Evolutionary conservation across 1,140 invertebrate species (phyloP).

Genomic region (Drosophila pectinifera): DNA sequence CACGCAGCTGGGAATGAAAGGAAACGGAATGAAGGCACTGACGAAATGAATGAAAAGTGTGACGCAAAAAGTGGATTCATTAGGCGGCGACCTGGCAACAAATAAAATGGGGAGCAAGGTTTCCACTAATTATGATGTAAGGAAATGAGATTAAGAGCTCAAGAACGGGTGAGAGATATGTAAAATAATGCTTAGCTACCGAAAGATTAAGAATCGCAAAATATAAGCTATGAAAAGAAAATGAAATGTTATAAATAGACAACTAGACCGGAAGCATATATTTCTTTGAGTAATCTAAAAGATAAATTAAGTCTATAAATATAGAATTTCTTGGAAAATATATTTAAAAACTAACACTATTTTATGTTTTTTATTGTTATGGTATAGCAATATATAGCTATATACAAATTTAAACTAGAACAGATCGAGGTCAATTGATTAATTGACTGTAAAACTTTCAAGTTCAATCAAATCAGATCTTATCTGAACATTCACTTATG

Average conservation of each 20-base stretch:
- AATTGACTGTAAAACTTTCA: conserved; percentile 16
- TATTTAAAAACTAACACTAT: neutral
- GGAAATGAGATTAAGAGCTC: conserved; percentile 17
- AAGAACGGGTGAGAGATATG: conserved; percentile 1
- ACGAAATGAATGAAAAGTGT: conserved; percentile 48
- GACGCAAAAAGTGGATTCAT: conserved; percentile 44
- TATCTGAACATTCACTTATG: conserved; percentile 2
- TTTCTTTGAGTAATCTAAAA: conserved; percentile 2
- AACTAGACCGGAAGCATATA: conserved; percentile 17
- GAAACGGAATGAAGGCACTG: conserved; percentile 29
- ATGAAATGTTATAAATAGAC: conserved; percentile 10
- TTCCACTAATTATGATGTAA: conserved; percentile 28
- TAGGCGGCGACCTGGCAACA: conserved; percentile 33
- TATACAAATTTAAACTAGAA: neutral
- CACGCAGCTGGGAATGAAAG: conserved; percentile 15
- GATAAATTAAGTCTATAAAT: conserved; percentile 11
- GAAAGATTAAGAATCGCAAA: neutral
- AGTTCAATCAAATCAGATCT: conserved; percentile 29
- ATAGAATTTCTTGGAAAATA: neutral
- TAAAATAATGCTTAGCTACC: neutral
- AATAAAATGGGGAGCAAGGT: conserved; percentile 10
- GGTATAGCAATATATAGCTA: too few relatives aligned
- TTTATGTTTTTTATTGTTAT: neutral
- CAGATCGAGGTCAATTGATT: neutral
- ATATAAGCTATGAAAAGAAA: neutral